phyloP scores from a whole-genome alignment of 2,888 invertebrate genomes.

The Cephus spinipes region DNA sequence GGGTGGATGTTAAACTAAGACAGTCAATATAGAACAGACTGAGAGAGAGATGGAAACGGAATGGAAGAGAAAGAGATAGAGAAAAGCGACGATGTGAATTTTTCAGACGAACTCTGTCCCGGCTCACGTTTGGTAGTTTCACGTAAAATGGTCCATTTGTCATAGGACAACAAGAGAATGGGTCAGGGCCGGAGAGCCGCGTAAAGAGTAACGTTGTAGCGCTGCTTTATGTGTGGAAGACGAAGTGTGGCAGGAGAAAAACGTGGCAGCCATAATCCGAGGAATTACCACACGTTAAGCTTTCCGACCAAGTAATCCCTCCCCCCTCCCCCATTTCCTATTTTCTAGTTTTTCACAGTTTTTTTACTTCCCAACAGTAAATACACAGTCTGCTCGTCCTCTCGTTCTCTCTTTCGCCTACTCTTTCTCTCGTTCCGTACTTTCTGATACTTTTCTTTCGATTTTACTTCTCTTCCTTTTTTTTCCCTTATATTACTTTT shows the following conservation, averaged over 20 bases:
- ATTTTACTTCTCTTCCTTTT: background rate
- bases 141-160: background rate
- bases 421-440: background rate
- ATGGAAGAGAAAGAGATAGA: no score
- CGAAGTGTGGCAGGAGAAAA: background rate
- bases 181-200: background rate
- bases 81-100: background rate
- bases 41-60: no score
- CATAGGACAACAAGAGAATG: background rate
- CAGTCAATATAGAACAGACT: no score
- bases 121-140: background rate
- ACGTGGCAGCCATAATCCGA: background rate
- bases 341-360: background rate
- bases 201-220: background rate
- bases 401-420: background rate
- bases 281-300: background rate
- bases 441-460: background rate
- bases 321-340: no score
- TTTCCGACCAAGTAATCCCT: background rate
- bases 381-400: background rate
- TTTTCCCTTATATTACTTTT: background rate
- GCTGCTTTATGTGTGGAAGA: background rate
- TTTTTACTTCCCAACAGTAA: background rate
- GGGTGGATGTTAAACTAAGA: no score
- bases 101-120: background rate